phyloP scores from a whole-genome alignment of 2,888 invertebrate species.

The Caenorhabditis auriculariae region DNA sequence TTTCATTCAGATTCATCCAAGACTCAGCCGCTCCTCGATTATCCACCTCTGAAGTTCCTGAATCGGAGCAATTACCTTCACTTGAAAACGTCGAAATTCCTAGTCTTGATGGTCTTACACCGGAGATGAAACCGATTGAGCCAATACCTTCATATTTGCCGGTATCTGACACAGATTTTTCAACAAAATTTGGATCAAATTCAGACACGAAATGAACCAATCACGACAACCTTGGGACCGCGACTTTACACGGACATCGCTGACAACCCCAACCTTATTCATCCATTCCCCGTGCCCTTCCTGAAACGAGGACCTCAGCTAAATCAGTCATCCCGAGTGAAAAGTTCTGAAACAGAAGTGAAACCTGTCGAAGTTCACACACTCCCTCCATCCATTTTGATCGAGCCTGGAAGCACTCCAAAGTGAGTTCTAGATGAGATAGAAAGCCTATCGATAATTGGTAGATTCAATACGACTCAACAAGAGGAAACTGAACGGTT shows the following conservation, averaged over 20 bases:
- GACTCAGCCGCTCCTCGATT: too few relatives aligned
- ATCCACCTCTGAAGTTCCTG: too few relatives aligned
- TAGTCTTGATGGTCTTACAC: too few relatives aligned
- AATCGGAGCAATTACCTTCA: too few relatives aligned
- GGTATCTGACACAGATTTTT: too few relatives aligned
- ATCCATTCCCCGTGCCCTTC: constrained; percentile 62
- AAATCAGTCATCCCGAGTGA: constrained; percentile 13
- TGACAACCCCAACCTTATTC: constrained; percentile 41
- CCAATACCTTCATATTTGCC: too few relatives aligned
- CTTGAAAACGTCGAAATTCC: too few relatives aligned
- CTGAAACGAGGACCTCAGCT: constrained; percentile 45
- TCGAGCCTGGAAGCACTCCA: constrained; percentile 31
- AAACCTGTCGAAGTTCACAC: constrained; percentile 19
- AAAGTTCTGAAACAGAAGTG: background rate
- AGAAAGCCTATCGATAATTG: background rate
- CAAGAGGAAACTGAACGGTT: constrained; percentile 7
- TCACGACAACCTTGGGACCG: constrained; percentile 13
- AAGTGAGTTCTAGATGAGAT: constrained; percentile 9
- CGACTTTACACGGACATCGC: constrained; percentile 22
- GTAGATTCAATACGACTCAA: constrained; percentile 6
- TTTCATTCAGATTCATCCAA: too few relatives aligned
- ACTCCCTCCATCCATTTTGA: constrained; percentile 49
- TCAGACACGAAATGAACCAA: background rate
- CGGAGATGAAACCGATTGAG: too few relatives aligned
- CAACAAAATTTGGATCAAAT: too few relatives aligned